A percentile compares a stretch with the other conserved stretches of the same genome.
These are phyloP conservation scores for Rutpela maculata DNA, from an alignment of 2,888 invertebrate genomes.

Conservation along the genomic window DNA sequence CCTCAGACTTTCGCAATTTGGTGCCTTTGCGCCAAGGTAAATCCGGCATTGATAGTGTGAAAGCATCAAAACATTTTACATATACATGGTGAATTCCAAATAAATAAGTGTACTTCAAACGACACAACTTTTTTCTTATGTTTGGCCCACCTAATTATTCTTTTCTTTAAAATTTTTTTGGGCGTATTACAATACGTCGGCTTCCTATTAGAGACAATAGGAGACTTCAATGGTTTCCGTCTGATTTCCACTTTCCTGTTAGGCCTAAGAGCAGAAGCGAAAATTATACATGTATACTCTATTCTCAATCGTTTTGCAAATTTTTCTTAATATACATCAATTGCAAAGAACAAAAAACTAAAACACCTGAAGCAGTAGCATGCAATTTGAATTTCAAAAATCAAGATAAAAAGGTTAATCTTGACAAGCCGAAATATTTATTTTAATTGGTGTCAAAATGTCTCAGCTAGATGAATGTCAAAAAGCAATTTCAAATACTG, in stretches of 20 bases:
- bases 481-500: no score
- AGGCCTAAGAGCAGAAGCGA: constrained; percentile 43
- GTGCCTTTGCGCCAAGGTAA: no score
- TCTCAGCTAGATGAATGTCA: no score
- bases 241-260: constrained; percentile 56
- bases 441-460: no score
- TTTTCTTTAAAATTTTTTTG: constrained; percentile 58
- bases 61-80: not conserved
- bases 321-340: no score
- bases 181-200: constrained; percentile 45
- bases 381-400: no score
- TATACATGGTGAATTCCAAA: not conserved
- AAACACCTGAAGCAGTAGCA: no score
- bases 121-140: constrained; percentile 1
- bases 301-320: not conserved
- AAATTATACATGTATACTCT: constrained; percentile 16
- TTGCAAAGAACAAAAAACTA: no score
- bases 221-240: constrained; percentile 52
- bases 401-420: no score
- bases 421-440: no score
- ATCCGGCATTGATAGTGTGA: not conserved
- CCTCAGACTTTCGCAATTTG: no score
- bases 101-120: not conserved
- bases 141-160: constrained; percentile 57
- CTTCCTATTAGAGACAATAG: constrained; percentile 16